Conservation (phyloP, 1,140 invertebrate species). For the Megalopta genalis region DNA sequence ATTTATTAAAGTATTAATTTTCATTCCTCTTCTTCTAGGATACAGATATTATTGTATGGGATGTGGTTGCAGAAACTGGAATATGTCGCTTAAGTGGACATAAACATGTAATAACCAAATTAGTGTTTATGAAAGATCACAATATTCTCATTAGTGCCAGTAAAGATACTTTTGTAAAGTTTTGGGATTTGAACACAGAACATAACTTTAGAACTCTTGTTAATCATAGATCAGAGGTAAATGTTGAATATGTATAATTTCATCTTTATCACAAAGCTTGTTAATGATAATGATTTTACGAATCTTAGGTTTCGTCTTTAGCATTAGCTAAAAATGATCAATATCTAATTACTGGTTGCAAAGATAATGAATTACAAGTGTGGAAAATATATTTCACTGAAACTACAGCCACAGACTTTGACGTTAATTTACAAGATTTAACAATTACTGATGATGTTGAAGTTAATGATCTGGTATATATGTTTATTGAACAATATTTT, state of each 20-base stretch:
- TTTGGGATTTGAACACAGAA: conserved; percentile 97
- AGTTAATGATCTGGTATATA: conserved; percentile 79
- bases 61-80: conserved; percentile 94
- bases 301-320: conserved; percentile 89
- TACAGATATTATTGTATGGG: conserved; percentile 96
- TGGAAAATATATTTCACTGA: conserved; percentile 84
- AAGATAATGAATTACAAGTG: conserved; percentile 91
- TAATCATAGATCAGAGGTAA: conserved; percentile 88
- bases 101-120: conserved; percentile 94
- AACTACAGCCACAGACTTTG: conserved; percentile 72
- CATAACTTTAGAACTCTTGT: conserved; percentile 97
- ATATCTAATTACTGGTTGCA: conserved; percentile 92
- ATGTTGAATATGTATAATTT: conserved; percentile 27
- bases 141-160: conserved; percentile 93
- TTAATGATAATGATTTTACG: conserved; percentile 12
- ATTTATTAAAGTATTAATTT: conserved; percentile 17
- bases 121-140: conserved; percentile 88
- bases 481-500: conserved; percentile 1
- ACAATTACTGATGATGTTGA: conserved; percentile 82
- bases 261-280: neutral
- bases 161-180: conserved; percentile 97
- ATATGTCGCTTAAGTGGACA: conserved; percentile 94
- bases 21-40: conserved; percentile 82
- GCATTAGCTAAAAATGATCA: conserved; percentile 88
- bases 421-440: conserved; percentile 75